Conservation (phyloP, 2,888 invertebrate species). For the Zaprionus bogoriensis region DNA sequence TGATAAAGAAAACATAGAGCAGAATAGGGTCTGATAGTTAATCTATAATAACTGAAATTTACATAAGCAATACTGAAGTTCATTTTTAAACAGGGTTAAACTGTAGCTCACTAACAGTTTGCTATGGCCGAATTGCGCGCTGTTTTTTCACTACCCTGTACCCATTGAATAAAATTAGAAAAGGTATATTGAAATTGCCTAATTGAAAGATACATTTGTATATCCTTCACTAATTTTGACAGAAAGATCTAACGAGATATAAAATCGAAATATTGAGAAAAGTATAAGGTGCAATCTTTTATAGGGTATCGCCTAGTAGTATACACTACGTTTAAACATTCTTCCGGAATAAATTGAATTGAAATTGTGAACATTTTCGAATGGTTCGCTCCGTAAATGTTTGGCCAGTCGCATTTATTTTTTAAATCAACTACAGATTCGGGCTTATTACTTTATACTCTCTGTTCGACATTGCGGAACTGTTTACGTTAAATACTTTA, state of each 20-base stretch:
- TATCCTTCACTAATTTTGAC: no score
- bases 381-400: slow-evolving; percentile 23
- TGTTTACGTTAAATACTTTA: slow-evolving; percentile 57
- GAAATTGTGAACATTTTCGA: slow-evolving; percentile 40
- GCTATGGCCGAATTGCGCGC: background rate
- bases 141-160: background rate
- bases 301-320: background rate
- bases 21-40: background rate
- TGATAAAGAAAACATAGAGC: background rate
- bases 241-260: no score
- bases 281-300: background rate
- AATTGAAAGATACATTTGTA: no score
- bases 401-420: slow-evolving; percentile 23
- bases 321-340: no score
- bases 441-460: slow-evolving; percentile 45
- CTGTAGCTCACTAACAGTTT: background rate
- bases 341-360: slow-evolving; percentile 38
- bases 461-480: background rate
- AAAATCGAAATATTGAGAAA: background rate
- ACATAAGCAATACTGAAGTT: background rate
- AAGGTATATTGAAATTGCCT: no score
- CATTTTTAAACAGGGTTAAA: background rate
- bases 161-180: background rate
- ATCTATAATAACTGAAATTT: no score
- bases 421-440: slow-evolving; percentile 39